phyloP scores from a whole-genome alignment of 2,888 invertebrate genomes.

The Caenorhabditis sinica region DNA sequence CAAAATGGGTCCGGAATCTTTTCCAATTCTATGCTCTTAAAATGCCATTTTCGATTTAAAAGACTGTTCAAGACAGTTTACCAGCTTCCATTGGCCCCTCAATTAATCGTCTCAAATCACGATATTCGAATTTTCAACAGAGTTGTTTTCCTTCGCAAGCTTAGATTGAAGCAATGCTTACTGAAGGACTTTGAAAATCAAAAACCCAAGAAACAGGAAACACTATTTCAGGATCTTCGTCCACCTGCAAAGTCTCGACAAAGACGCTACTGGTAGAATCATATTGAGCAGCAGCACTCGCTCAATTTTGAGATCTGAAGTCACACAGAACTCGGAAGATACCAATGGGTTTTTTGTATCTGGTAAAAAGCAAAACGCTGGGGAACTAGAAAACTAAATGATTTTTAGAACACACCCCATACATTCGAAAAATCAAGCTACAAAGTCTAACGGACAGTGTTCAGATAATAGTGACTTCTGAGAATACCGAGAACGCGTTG shows the following conservation, averaged over 20 bases:
- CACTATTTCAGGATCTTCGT: slow-evolving; percentile 14
- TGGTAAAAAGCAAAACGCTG: neutral
- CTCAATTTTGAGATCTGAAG: neutral
- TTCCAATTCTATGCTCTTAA: too few relatives aligned
- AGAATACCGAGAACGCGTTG: slow-evolving; percentile 43
- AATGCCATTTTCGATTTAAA: too few relatives aligned
- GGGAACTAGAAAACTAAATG: neutral
- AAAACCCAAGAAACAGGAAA: neutral
- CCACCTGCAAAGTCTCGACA: neutral
- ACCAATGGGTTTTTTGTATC: slow-evolving; percentile 17
- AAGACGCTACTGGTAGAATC: neutral
- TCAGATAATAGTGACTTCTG: slow-evolving; percentile 26
- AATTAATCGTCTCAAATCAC: too few relatives aligned
- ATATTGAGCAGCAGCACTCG: neutral
- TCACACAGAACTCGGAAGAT: slow-evolving; percentile 5
- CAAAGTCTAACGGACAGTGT: slow-evolving; percentile 40
- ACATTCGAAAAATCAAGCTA: slow-evolving; percentile 32
- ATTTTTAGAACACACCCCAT: slow-evolving; percentile 30
- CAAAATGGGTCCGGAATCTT: too few relatives aligned
- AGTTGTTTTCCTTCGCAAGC: too few relatives aligned
- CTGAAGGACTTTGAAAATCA: neutral
- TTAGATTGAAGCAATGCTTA: too few relatives aligned
- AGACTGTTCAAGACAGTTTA: too few relatives aligned
- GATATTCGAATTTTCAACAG: too few relatives aligned
- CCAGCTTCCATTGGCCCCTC: too few relatives aligned